Base-by-base conservation (phyloP, 1,140 invertebrate genomes). In the Drosophila lini region DNA sequence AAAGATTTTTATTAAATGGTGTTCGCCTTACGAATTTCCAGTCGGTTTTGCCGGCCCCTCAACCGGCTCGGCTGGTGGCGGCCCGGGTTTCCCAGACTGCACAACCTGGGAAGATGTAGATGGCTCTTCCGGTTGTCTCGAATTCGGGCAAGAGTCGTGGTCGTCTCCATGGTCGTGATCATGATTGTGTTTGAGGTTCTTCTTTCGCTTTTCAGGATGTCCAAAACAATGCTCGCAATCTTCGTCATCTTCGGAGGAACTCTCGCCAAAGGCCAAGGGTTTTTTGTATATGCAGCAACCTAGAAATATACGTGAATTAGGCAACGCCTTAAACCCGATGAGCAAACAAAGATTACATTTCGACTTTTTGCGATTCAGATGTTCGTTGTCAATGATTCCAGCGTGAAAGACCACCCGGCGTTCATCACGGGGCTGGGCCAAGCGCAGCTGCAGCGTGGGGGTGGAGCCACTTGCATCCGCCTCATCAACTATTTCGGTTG, bases 331-430 rank as follows among this genome's bases (percentile, higher is more conserved):
- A 6, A 3, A 9, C 6, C 2, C 9, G 19, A 3, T 5, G 6
- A 7, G 3, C 11, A 34, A 47, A 19, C 32, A 25, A 57, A 92
- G 55, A 94, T 95, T 94, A 98, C 97, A 98, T 94, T 98, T 98
- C 56, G 97, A 98, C 93, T 98, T 98, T 93, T 97, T 98, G 92
- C 96, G 97, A 86, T 97, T 97, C 95, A 98, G 95, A 90, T 97
- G 93, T 93, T 98, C 97, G 94, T 98, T 98, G 91, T 98, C 97
- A 16, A 98, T 96, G 1, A 97, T 98, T 74, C 96, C 97, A 60
- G 95, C 95, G 31, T 95, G 96, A 96, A 97, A 98, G 78, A 96
- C 95, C 4, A 98, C 97, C 93, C 97, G 96, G 93, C 97, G 96
- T 74, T 94, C 94, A 40, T 94, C 94, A 90, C 95, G 95, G 1